phyloP scores from a whole-genome alignment of 2,113 vertebrate species.

The Canis aureus region DNA sequence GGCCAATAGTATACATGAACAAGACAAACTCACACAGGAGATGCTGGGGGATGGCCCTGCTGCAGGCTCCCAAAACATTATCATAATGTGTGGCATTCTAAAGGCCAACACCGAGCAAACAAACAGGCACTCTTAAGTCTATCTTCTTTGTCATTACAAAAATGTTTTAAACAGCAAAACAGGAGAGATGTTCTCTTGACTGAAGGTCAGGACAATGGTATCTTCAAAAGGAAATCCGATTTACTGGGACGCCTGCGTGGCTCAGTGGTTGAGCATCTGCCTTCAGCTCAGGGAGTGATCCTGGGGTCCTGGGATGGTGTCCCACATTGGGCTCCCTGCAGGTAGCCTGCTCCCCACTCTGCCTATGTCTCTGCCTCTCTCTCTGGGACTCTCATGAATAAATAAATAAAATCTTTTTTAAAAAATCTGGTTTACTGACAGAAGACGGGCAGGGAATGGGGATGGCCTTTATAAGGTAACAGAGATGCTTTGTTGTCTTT shows the following conservation, averaged over 20 bases:
- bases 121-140: no score
- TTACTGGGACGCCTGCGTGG: not conserved
- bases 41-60: accelerated
- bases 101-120: not conserved
- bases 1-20: no score
- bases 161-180: not conserved
- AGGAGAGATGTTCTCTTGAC: not conserved
- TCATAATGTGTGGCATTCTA: not conserved
- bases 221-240: not conserved
- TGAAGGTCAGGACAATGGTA: not conserved
- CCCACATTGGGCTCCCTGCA: no score
- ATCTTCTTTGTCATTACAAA: not conserved
- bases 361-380: no score
- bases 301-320: no score
- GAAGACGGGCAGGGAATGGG: not conserved
- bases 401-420: no score
- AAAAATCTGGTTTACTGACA: not conserved
- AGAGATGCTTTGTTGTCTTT: not conserved
- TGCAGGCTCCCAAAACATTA: accelerated
- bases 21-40: not conserved
- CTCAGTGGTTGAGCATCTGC: no score
- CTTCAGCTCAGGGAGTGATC: no score
- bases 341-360: no score
- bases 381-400: no score
- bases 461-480: not conserved